Base-by-base conservation (phyloP, 2,888 invertebrate species). In the Oligia strigilis region DNA sequence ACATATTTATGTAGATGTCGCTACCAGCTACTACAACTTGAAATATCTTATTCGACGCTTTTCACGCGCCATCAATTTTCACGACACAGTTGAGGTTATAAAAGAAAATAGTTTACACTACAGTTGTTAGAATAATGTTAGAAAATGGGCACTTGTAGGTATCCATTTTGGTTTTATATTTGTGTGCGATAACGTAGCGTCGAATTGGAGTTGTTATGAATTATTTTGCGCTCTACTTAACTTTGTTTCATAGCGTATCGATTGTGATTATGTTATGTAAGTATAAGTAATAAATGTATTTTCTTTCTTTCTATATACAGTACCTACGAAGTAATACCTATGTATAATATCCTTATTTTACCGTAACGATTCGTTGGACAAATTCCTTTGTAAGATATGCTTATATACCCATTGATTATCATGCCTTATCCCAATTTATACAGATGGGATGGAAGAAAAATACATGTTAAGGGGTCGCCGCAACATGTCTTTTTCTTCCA, bases 1-100 rank as follows among this genome's bases (percentile, higher is more conserved):
- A 78, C 40, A 73, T 62, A 71, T 72, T 80, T 81, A 77, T 74
- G 77, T 72, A 40, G 64, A 84, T 82, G 64, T 77, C 64, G 36
- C 69, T 66, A 58, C 72, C 72, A 66, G 58, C 46, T 67, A 74
- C 19, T 60, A 72, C 14, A 60, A 86, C 65, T 82, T 86, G 55
- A 87, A 84, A 83, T 71, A 78, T 79, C 65, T 71, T 74, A 79
- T 79, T 76, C 70, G 29, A 70, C 40, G 40, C 6, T 73, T 83
- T 84, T 76, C 76, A 72, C 84, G 84, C 71, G 11, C 40, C 80
- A 85, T 83, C 70, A 85, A 83, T 83, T 85, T 83, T 85, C 67
- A 85, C 64, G 80, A 87, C 84, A 74, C 66, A 58, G n/a, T 75
- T 67, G 78, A 78, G 84, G 84, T 87, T 76, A 76, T 83, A 76